These are phyloP conservation scores for Lasioglossum figueresi DNA, from an alignment of 2,888 invertebrate species.

Conservation along the genomic window DNA sequence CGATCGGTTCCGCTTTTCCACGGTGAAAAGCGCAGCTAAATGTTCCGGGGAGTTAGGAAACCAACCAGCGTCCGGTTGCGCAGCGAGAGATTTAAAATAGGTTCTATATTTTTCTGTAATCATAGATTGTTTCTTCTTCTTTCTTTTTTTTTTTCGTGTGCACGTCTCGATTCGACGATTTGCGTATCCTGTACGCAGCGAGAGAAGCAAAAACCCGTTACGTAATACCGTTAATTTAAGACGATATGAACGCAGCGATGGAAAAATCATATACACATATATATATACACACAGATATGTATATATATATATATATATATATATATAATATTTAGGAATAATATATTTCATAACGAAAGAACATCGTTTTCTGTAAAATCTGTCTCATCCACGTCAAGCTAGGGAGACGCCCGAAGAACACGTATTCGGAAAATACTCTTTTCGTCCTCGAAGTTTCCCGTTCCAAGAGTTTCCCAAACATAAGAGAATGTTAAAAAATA, in stretches of 20 bases:
- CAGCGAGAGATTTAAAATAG: slow-evolving; percentile 29
- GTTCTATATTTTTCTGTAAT: slow-evolving; percentile 49
- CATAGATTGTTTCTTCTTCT: slow-evolving; percentile 10
- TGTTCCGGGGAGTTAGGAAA: slow-evolving; percentile 1
- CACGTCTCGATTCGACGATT: slow-evolving; percentile 38
- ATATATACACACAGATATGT: background rate
- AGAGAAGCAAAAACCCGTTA: slow-evolving; percentile 10
- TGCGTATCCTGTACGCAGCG: slow-evolving; percentile 12
- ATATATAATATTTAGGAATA: slow-evolving; percentile 35
- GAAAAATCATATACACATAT: slow-evolving; percentile 30
- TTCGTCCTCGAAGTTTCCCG: slow-evolving; percentile 27
- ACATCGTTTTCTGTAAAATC: slow-evolving; percentile 25
- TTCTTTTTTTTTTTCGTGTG: slow-evolving; percentile 38
- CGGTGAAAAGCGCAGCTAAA: slow-evolving; percentile 36
- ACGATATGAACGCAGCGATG: slow-evolving; percentile 21
- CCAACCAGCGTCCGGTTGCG: slow-evolving; percentile 23
- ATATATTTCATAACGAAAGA: slow-evolving; percentile 37
- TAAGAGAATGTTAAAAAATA: too few relatives aligned
- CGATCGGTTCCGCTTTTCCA: slow-evolving; percentile 39
- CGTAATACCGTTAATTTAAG: slow-evolving; percentile 36
- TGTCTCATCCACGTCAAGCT: background rate
- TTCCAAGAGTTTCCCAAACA: background rate
- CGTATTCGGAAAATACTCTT: background rate
- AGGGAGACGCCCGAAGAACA: background rate
- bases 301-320: background rate